A percentile compares a stretch with the other conserved stretches of the same genome.
Evolutionary conservation across 1,140 invertebrate species (phyloP).

Genomic region (Rhagoletis pomonella): DNA sequence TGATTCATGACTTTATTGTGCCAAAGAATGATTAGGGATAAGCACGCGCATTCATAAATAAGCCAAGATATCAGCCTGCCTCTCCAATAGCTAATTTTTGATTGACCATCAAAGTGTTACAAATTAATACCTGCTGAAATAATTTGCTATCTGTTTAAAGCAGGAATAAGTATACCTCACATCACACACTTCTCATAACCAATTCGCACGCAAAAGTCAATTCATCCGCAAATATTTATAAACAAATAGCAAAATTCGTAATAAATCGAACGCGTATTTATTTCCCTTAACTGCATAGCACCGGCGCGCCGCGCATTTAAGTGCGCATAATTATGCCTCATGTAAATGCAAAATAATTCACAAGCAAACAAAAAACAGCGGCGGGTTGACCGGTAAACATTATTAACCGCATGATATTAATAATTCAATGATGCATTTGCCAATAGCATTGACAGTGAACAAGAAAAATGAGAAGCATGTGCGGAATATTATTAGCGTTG

Average conservation of each 20-base stretch:
- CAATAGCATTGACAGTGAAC: background rate
- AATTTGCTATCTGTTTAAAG: too few relatives aligned
- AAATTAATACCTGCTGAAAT: too few relatives aligned
- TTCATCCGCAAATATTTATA: background rate
- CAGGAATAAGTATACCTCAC: too few relatives aligned
- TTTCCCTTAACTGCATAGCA: too few relatives aligned
- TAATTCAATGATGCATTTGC: background rate
- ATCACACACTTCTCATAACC: too few relatives aligned
- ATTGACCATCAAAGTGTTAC: too few relatives aligned
- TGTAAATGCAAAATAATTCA: background rate
- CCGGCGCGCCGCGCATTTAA: background rate
- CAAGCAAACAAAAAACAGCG: background rate
- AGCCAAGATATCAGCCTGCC: too few relatives aligned
- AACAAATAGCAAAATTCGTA: constrained; percentile 7
- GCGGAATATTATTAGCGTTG: too few relatives aligned
- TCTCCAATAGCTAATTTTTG: too few relatives aligned
- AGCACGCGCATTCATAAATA: too few relatives aligned
- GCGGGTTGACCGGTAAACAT: background rate
- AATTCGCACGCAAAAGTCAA: background rate
- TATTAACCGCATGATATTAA: constrained; percentile 14
- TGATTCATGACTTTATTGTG: too few relatives aligned
- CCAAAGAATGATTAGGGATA: too few relatives aligned
- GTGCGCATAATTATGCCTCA: constrained; percentile 2
- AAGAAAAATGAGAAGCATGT: background rate
- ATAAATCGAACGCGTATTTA: constrained; percentile 8